These are phyloP conservation scores for Drosophila meridiana DNA, from an alignment of 2,888 invertebrate species.

Conservation along the genomic window DNA sequence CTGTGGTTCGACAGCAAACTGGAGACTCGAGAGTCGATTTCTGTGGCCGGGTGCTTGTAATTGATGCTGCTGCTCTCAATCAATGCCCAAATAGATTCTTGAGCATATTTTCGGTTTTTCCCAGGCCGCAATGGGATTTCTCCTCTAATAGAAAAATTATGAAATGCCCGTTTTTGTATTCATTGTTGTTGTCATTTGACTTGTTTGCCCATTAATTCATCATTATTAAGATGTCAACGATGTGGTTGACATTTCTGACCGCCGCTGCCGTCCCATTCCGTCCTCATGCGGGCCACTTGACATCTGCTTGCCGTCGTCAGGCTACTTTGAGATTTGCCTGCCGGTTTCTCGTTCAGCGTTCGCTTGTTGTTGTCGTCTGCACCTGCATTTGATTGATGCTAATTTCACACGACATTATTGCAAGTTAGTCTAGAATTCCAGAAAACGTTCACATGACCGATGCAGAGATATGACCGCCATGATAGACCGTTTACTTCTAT, in stretches of 20 bases:
- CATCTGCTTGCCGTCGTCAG: conserved; percentile 70
- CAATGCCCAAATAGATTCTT: conserved; percentile 68
- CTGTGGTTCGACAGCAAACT: conserved; percentile 4
- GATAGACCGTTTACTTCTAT: conserved; percentile 2
- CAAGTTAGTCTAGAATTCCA: conserved; percentile 57
- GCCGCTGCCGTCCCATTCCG: conserved; percentile 11
- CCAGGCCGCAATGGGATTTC: conserved; percentile 55
- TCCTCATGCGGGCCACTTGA: conserved; percentile 77
- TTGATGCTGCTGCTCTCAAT: conserved; percentile 77
- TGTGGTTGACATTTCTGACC: conserved; percentile 80
- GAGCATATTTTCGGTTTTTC: conserved; percentile 47
- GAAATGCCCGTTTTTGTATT: conserved; percentile 58
- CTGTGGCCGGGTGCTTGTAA: conserved; percentile 47
- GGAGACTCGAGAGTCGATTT: conserved; percentile 4
- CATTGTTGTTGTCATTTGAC: conserved; percentile 55
- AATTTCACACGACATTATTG: conserved; percentile 75
- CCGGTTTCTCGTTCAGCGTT: conserved; percentile 24
- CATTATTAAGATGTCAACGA: conserved; percentile 83
- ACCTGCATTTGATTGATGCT: conserved; percentile 80
- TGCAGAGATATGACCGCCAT: conserved; percentile 39
- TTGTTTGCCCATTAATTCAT: conserved; percentile 83
- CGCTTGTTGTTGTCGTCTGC: conserved; percentile 44
- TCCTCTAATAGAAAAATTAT: conserved; percentile 70
- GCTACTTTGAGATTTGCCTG: conserved; percentile 52
- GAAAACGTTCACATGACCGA: conserved; percentile 53